These are phyloP conservation scores for Myxocyprinus asiaticus DNA, from an alignment of 2,113 vertebrate species.

Conservation along the genomic window DNA sequence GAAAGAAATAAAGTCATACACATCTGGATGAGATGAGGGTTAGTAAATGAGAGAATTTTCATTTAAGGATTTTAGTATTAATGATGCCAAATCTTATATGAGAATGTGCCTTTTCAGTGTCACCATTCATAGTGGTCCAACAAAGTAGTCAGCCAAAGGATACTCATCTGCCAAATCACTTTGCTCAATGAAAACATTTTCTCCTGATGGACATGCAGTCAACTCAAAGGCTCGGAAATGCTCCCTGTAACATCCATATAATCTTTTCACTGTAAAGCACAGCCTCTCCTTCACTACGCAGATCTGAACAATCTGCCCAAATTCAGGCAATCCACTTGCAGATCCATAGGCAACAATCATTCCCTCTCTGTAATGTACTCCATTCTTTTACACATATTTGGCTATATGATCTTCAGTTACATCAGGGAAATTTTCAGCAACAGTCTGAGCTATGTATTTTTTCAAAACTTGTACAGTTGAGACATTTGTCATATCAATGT, in stretches of 20 bases:
- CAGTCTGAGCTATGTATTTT: not conserved
- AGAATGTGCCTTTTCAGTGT: constrained; percentile 41
- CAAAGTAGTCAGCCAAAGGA: constrained; percentile 46
- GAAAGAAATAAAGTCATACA: too few species aligned
- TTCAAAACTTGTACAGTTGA: not conserved
- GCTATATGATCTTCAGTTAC: constrained; percentile 29
- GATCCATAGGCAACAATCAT: constrained; percentile 50
- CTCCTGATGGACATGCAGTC: constrained; percentile 15
- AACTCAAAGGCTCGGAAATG: constrained; percentile 51
- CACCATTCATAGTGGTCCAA: constrained; percentile 48
- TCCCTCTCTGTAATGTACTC: not conserved
- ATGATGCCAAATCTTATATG: too few species aligned
- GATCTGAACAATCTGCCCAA: constrained; percentile 42
- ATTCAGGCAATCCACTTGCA: constrained; percentile 41
- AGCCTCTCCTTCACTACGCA: constrained; percentile 19
- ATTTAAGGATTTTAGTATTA: too few species aligned
- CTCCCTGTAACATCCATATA: constrained; percentile 52
- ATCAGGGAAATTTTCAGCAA: not conserved
- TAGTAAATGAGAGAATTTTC: too few species aligned
- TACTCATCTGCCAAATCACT: constrained; percentile 47
- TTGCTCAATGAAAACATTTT: constrained; percentile 25
- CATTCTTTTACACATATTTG: not conserved
- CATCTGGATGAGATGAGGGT: too few species aligned
- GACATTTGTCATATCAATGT: not conserved
- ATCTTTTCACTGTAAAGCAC: not conserved